Conservation (phyloP, 1,140 invertebrate genomes). For the Telenomus remus region DNA sequence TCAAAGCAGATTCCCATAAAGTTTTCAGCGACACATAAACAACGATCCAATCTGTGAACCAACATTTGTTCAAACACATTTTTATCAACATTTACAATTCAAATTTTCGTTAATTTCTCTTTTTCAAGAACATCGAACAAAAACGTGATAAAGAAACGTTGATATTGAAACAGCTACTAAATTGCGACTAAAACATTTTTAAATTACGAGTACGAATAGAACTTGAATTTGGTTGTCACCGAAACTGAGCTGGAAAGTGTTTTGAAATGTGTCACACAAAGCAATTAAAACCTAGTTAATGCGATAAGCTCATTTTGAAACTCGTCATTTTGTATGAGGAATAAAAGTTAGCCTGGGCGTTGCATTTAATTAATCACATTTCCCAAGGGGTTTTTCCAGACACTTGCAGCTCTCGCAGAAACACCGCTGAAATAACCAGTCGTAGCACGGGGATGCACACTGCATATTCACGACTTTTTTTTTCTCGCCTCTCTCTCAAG, state of each 20-base stretch:
- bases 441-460: slow-evolving; percentile 25
- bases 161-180: too few species aligned
- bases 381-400: slow-evolving; percentile 21
- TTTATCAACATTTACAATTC: too few species aligned
- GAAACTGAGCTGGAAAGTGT: too few species aligned
- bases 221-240: too few species aligned
- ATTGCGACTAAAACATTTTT: too few species aligned
- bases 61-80: too few species aligned
- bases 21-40: not conserved
- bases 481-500: slow-evolving; percentile 11
- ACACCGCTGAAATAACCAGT: slow-evolving; percentile 34
- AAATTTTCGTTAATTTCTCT: too few species aligned
- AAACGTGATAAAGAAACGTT: too few species aligned
- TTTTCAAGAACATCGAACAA: too few species aligned
- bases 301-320: not conserved
- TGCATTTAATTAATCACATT: slow-evolving; percentile 40
- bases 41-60: not conserved
- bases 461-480: slow-evolving; percentile 37
- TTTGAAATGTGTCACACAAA: too few species aligned
- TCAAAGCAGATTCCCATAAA: not conserved
- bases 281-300: not conserved
- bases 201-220: too few species aligned
- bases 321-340: not conserved
- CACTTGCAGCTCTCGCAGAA: slow-evolving; percentile 20
- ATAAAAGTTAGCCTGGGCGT: slow-evolving; percentile 16